Base-by-base conservation (phyloP, 2,113 vertebrate species). In the Nicator chloris region DNA sequence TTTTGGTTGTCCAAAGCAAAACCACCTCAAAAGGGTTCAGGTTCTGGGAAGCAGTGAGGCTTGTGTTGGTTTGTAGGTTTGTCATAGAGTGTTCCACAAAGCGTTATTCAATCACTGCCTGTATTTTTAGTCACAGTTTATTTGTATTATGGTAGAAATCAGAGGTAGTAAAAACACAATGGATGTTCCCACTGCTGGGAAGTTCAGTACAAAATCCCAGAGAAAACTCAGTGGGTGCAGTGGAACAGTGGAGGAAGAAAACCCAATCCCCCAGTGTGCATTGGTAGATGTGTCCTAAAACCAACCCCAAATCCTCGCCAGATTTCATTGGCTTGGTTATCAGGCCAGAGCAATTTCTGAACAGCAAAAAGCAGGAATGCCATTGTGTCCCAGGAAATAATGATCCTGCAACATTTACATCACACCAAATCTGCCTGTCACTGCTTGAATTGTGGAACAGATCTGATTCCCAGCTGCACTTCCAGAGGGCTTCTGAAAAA, bases 1-100 rank as follows among this genome's bases (percentile, higher is more conserved):
- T 90, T 93, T 94, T 90, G 49, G 49, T 90, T 82, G 61, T 94
- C 45, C 57, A 61, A 87, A 93, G 27, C 78, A 63, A 95, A 96
- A 60, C 73, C 70, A 76, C 61, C 61, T 95, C 82, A 50, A 37
- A 88, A 77, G 64, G 47, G 42, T 39, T 78, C 57, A 13, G 9
- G 75, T 68, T 83, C 69, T 94, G 88, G 82, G 91, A 93, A 94
- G 93, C 66, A 65, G 1, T 1, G 37, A 59, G 50, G 5, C 37
- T 59, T 88, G 19, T 31, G 60, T 44, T 66, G 70, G 57, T 84
- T 42, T 60, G 78, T 54, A 61, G 90, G 12, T 85, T 59, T 39
- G 80, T 80, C 77, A 17, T 26, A 9, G 22, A 45, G 60, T 1
- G 37, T 76, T 91, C 63, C 88, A 77, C 88, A 61, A 45, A 91